Evolutionary conservation across 1,140 invertebrate genomes (phyloP).

Genomic region (Ganaspis sp.): DNA sequence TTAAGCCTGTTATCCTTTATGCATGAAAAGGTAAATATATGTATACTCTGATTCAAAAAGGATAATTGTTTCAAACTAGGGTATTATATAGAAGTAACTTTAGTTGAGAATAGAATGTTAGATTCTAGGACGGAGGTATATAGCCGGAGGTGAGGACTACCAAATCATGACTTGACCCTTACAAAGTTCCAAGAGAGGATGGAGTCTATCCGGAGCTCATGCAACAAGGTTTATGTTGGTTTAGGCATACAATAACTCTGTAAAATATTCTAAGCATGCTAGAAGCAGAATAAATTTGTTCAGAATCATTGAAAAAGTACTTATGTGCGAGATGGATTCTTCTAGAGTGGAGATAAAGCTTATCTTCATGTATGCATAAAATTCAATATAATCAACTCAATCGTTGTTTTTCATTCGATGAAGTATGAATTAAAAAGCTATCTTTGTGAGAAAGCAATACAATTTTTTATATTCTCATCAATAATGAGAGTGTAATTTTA

Average conservation of each 20-base stretch:
- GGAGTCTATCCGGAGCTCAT: conserved; percentile 2
- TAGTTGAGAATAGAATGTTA: neutral
- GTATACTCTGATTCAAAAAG: neutral
- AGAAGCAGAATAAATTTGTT: neutral
- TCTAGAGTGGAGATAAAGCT: neutral
- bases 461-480: no score
- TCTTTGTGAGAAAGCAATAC: no score
- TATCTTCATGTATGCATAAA: no score
- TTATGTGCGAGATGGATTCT: neutral
- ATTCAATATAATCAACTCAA: no score
- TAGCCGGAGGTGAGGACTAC: conserved; percentile 15
- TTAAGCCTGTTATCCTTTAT: no score
- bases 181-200: conserved; percentile 16
- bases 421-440: no score
- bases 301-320: neutral
- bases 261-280: neutral
- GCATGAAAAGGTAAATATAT: neutral
- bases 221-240: conserved; percentile 6
- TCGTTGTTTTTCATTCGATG: no score
- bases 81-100: neutral
- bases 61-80: neutral
- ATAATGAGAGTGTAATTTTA: no score
- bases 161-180: conserved; percentile 24
- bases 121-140: neutral
- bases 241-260: neutral